A percentile compares a stretch with the other conserved stretches of the same genome.
These are phyloP conservation scores for Prunella himalayana DNA, from an alignment of 2,113 vertebrate species.

Conservation along the genomic window DNA sequence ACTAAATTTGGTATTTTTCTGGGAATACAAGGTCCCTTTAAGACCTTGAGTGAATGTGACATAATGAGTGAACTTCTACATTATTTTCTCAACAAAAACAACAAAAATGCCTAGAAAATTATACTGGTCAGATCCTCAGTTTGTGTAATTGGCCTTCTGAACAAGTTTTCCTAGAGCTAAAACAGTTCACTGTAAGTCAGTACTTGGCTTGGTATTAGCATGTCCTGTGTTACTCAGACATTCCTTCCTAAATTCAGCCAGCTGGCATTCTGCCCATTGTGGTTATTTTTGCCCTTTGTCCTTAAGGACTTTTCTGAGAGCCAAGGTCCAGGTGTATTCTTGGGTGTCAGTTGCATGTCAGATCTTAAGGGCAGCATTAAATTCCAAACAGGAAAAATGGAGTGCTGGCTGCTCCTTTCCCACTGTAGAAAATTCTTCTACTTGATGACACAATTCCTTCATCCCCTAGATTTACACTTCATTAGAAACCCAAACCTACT, in stretches of 20 bases:
- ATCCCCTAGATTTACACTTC: conserved; percentile 50
- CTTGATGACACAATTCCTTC: conserved; percentile 59
- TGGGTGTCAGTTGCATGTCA: not conserved
- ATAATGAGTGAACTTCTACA: not conserved
- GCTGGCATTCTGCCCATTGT: not conserved
- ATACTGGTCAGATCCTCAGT: not conserved
- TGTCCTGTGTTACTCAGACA: not conserved
- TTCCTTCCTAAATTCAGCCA: not conserved
- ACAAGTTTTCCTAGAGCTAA: not conserved
- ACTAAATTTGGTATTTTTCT: not conserved
- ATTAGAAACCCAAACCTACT: conserved; percentile 56
- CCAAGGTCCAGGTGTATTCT: conserved; percentile 15
- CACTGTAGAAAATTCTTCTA: conserved; percentile 23
- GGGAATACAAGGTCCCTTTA: not conserved
- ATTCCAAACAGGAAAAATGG: not conserved
- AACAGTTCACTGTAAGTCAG: not conserved
- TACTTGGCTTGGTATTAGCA: not conserved
- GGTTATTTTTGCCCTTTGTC: conserved; percentile 36
- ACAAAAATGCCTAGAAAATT: not conserved
- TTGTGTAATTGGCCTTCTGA: not conserved
- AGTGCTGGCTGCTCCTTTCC: not conserved
- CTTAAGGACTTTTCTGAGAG: not conserved
- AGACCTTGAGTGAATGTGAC: not conserved
- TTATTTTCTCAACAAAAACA: not conserved
- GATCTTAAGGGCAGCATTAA: not conserved